phyloP scores from a whole-genome alignment of 2,888 invertebrate genomes.

The Mythimna lalbum region DNA sequence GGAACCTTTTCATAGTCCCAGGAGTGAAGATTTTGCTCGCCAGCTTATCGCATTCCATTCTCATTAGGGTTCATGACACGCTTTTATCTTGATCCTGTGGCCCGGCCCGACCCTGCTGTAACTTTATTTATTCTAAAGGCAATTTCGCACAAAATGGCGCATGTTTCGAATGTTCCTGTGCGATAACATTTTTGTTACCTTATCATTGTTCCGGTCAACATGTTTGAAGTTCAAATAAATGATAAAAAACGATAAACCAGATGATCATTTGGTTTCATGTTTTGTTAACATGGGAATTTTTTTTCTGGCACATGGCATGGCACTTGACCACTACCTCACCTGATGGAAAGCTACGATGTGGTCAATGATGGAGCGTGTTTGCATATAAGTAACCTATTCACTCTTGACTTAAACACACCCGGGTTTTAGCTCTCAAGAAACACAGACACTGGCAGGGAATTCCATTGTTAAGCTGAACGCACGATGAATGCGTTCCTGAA shows the following conservation, averaged over 20 bases:
- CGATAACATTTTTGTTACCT: conserved; percentile 24
- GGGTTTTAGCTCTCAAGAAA: too few relatives aligned
- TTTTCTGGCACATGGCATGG: too few relatives aligned
- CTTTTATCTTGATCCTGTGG: conserved; percentile 64
- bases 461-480: too few relatives aligned
- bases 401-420: too few relatives aligned
- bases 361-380: too few relatives aligned
- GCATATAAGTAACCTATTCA: too few relatives aligned
- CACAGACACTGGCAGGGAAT: too few relatives aligned
- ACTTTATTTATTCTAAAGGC: conserved; percentile 48
- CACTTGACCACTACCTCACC: too few relatives aligned
- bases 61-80: conserved; percentile 71
- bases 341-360: too few relatives aligned
- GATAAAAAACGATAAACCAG: conserved; percentile 3
- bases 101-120: conserved; percentile 35
- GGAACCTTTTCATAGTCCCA: conserved; percentile 71
- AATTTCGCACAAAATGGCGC: conserved; percentile 26
- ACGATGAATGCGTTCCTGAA: too few relatives aligned
- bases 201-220: conserved; percentile 5
- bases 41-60: conserved; percentile 71
- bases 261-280: too few relatives aligned
- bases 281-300: too few relatives aligned
- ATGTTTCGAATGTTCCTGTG: conserved; percentile 39
- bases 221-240: conserved; percentile 17
- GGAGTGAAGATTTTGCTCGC: conserved; percentile 67